Base-by-base conservation (phyloP, 2,888 invertebrate species). In the Euzetes globulus region DNA sequence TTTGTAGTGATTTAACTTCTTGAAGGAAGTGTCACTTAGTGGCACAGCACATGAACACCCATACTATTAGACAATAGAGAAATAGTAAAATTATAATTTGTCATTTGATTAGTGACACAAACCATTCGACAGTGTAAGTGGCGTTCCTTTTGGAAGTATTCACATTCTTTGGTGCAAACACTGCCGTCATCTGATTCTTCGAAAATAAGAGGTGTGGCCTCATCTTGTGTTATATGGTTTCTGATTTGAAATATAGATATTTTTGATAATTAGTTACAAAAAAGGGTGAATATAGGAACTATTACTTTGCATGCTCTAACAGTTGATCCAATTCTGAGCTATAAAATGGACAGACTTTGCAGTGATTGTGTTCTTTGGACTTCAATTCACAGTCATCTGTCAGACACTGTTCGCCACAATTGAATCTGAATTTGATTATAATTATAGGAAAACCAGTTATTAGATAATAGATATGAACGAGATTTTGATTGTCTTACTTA, bases 41-140 rank as follows among this genome's bases (percentile, higher is more conserved):
- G 91, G 84, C 72, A 91, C 89, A 0, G 90, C 89, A 79, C 90
- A 90, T 11, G 89, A 87, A 80, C 91, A 92, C 79, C 90, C 90
- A 80, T 91, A 91, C 88, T 89, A 82, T 68, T 41, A 52, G 29
- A n/a, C n/a, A n/a, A n/a, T n/a, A n/a, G n/a, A n/a, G n/a, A n/a
- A n/a, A n/a, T n/a, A n/a, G n/a, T n/a, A n/a, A n/a, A n/a, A n/a
- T n/a, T n/a, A n/a, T n/a, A n/a, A n/a, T n/a, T n/a, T n/a, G n/a
- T n/a, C n/a, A n/a, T n/a, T n/a, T n/a, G n/a, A 41, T 41, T 55
- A 25, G 25, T 4, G 19, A 33, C 41, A 82, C 87, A 84, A 84
- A 90, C 90, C 92, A 92, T 92, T 81, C 89, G 90, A 84, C 94
- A 94, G 81, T 94, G 94, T 81, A 90, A 93, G 81, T 94, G 94